Conservation (phyloP, 2,113 vertebrate species). For the Mormyrus iriodes region DNA sequence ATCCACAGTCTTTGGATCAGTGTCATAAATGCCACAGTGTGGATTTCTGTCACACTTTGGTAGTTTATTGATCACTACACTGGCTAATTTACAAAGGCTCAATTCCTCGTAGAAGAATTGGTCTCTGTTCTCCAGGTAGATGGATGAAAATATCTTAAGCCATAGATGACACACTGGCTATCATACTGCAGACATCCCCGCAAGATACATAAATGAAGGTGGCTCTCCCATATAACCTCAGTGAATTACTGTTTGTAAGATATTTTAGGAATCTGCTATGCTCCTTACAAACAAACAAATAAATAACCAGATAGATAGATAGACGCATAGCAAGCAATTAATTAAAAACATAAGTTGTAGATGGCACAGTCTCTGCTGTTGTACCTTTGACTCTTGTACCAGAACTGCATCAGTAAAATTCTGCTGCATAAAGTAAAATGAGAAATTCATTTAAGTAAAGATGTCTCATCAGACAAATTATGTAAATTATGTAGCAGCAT, state of each 20-base stretch:
- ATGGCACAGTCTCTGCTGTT: too few relatives aligned
- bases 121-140: background rate
- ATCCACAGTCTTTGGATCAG: background rate
- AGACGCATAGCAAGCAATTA: too few relatives aligned
- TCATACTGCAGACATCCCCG: background rate
- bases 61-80: background rate
- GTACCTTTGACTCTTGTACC: too few relatives aligned
- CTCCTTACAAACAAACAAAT: too few relatives aligned
- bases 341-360: too few relatives aligned
- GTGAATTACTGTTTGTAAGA: background rate
- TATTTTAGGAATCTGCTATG: background rate
- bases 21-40: background rate
- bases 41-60: background rate
- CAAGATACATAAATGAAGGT: background rate
- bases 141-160: background rate
- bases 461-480: too few relatives aligned
- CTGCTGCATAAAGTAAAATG: too few relatives aligned
- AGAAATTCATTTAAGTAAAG: too few relatives aligned
- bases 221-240: background rate
- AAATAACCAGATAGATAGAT: too few relatives aligned
- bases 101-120: background rate
- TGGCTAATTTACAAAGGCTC: background rate
- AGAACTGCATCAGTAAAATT: too few relatives aligned
- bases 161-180: background rate
- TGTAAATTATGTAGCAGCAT: too few relatives aligned